Base-by-base conservation (phyloP, 1,140 invertebrate species). In the Papilio helenus region DNA sequence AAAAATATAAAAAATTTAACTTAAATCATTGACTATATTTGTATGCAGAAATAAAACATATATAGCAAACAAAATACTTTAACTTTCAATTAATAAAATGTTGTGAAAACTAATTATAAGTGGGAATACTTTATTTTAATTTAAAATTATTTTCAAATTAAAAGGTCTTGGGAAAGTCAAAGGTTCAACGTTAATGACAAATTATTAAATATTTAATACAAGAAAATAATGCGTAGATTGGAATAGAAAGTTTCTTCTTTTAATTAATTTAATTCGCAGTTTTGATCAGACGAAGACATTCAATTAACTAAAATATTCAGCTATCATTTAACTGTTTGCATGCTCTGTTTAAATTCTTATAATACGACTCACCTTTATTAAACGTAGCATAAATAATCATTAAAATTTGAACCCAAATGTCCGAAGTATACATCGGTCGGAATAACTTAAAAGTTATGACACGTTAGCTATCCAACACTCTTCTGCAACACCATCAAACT, bases 371-470 rank as follows among this genome's bases (percentile, higher is more conserved):
- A 58, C 55, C 55, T 23, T 58, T 3, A 61, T 10, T 61, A 23
- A 61, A 23, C 9, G 10, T 23, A 61, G 20, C 8, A 4, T 34
- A 34, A 34, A 39, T 39, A 39, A 39, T 39, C 34, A 39, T 39
- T 46, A 46, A 12, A 10, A 46, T 3, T 14, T 46, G 44, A 3
- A 46, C 3, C 3, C 44, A 46, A 46, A 39, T 39, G 8, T 39
- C 34, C 12, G n/a, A n/a, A n/a, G n/a, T n/a, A n/a, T n/a, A 85
- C 86, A 92, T 89, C 86, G 84, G 88, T 88, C 87, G 87, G 84
- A 91, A 91, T 91, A 91, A 90, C 79, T 85, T 86, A 89, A 88
- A 89, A 86, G 81, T 85, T 81, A 86, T 94, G 93, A 94, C 93
- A 94, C 93, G 93, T 93, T 92, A 88, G 85, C 86, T 86, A 90